Conservation (phyloP, 2,797 vertebrate species). For the Dermochelys coriacea region DNA sequence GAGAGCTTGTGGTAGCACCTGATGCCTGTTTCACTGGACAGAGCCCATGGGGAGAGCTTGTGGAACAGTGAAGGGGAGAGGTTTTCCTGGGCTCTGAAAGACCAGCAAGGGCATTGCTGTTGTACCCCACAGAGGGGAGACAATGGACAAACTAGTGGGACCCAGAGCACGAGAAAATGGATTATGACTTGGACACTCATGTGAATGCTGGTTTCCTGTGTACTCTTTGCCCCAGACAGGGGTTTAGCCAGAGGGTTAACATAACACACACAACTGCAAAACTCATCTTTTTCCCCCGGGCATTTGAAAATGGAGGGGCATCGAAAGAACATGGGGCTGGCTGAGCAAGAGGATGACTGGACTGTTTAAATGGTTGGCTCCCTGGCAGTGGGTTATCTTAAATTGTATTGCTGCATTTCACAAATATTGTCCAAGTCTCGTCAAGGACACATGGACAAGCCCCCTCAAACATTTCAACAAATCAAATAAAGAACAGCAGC, state of each 20-base stretch:
- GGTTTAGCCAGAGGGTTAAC: neutral
- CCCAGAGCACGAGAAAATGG: neutral
- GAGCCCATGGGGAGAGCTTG: rapidly evolving
- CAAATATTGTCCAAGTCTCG: conserved; percentile 49
- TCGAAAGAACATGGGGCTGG: neutral
- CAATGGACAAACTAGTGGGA: neutral
- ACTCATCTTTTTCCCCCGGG: neutral
- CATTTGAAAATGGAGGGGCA: neutral
- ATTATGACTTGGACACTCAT: rapidly evolving
- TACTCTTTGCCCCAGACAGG: too few relatives aligned
- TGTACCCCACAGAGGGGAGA: neutral
- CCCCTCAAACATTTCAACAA: conserved; percentile 67
- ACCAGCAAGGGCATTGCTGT: neutral
- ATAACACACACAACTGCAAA: neutral
- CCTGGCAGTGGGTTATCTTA: too few relatives aligned
- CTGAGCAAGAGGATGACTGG: neutral
- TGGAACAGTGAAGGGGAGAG: neutral
- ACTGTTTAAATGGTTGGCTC: neutral
- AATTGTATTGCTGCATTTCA: neutral
- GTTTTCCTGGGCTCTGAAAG: rapidly evolving
- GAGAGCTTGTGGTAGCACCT: rapidly evolving
- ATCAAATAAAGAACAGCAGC: conserved; percentile 63
- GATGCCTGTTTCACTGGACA: neutral
- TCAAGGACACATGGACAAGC: conserved; percentile 24
- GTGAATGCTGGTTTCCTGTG: neutral